Percentiles rank a stretch among this genome's conserved stretches.
phyloP scores from a whole-genome alignment of 1,140 invertebrate genomes.

The Cydia pomonella region DNA sequence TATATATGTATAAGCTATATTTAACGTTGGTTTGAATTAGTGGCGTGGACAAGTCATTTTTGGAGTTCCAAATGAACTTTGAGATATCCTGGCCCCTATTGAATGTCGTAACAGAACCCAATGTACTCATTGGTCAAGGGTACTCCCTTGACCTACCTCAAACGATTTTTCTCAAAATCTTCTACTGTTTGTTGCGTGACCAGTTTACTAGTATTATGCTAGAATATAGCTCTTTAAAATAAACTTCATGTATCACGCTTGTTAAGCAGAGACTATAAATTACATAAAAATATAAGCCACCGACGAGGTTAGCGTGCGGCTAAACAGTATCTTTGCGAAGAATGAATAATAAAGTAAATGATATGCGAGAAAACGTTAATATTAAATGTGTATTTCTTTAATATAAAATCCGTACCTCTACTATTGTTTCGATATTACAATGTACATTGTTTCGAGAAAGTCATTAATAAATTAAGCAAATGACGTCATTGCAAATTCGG shows the following conservation, averaged over 20 bases:
- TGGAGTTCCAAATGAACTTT: neutral
- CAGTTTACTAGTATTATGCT: neutral
- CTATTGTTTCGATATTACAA: conserved; percentile 14
- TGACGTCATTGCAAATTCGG: neutral
- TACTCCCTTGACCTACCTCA: conserved; percentile 27
- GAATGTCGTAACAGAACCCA: neutral
- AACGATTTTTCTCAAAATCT: neutral
- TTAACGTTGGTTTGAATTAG: too few relatives aligned
- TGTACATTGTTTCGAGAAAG: neutral
- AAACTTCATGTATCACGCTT: conserved; percentile 10
- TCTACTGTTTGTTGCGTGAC: neutral
- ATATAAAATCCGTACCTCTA: neutral
- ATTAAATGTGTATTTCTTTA: conserved; percentile 6
- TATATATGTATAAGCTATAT: too few relatives aligned
- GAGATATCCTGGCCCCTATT: neutral
- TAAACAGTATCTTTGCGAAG: conserved; percentile 27
- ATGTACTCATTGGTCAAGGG: too few relatives aligned
- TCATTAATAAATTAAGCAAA: conserved; percentile 34
- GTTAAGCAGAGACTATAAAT: conserved; percentile 20
- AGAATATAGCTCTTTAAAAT: conserved; percentile 7
- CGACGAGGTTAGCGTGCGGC: conserved; percentile 24
- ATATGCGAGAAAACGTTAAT: conserved; percentile 10
- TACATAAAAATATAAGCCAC: conserved; percentile 22
- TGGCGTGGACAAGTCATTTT: neutral
- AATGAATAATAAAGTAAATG: conserved; percentile 28